phyloP scores from a whole-genome alignment of 2,797 vertebrate species.

The Darevskia nairensis region DNA sequence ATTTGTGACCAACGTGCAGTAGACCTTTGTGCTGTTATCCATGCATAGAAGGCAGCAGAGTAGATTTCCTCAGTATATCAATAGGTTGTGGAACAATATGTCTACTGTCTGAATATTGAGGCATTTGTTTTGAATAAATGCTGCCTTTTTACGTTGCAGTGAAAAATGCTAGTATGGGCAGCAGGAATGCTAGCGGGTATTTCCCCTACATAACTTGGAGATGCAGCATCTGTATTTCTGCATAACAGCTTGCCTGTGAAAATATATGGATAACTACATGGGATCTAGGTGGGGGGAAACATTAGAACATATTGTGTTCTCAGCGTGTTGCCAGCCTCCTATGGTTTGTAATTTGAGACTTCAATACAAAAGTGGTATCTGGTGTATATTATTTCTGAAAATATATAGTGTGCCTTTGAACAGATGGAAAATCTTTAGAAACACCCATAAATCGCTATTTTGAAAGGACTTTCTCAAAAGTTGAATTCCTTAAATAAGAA shows the following conservation, averaged over 20 bases:
- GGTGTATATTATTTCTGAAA: slow-evolving; percentile 5
- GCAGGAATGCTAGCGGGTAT: neutral
- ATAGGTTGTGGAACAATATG: neutral
- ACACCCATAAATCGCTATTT: neutral
- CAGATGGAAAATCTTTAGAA: neutral
- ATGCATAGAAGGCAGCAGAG: neutral
- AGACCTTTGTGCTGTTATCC: neutral
- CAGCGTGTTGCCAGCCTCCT: slow-evolving; percentile 3
- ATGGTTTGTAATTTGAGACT: neutral
- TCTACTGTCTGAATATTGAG: neutral
- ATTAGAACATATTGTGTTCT: neutral
- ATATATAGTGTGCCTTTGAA: neutral
- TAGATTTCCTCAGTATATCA: neutral
- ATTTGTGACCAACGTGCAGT: neutral
- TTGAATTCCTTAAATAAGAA: neutral
- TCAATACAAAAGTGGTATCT: neutral
- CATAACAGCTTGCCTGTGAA: neutral
- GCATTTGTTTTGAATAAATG: neutral
- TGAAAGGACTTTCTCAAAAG: neutral
- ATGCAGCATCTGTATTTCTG: neutral
- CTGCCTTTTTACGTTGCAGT: neutral
- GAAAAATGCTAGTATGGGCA: neutral
- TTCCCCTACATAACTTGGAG: neutral
- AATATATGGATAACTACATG: neutral
- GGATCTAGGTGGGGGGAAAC: neutral